Conservation (phyloP, 2,797 vertebrate genomes). For the Eremophila alpestris region DNA sequence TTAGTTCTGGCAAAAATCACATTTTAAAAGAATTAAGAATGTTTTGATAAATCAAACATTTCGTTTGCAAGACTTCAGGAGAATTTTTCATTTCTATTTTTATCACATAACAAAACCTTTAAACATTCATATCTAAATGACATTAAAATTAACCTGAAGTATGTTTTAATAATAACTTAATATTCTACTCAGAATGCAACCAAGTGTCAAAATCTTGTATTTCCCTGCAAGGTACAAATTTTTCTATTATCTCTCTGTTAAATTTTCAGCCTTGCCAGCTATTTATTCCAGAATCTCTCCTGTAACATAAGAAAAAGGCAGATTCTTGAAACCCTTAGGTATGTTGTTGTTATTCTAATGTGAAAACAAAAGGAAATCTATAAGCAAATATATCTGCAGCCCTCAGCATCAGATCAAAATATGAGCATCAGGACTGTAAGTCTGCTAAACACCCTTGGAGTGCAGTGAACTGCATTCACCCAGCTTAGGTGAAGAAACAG, state of each 20-base stretch:
- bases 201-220: not conserved
- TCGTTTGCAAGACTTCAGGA: not conserved
- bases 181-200: not conserved
- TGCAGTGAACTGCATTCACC: not conserved
- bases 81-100: not conserved
- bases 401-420: not conserved
- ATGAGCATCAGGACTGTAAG: not conserved
- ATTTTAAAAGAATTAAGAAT: not conserved
- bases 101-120: not conserved
- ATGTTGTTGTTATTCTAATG: not conserved
- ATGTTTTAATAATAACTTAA: not conserved
- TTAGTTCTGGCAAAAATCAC: not conserved
- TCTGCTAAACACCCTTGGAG: not conserved
- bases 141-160: not conserved
- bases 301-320: not conserved
- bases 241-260: not conserved
- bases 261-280: not conserved
- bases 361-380: not conserved
- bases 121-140: not conserved
- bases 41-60: not conserved
- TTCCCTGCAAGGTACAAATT: constrained; percentile 8
- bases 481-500: not conserved
- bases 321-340: not conserved
- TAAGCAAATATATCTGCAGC: not conserved
- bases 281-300: not conserved